Percentiles rank a stretch among this genome's conserved stretches.
Evolutionary conservation across 2,888 invertebrate genomes (phyloP).

Genomic region (Catocala fraxini): DNA sequence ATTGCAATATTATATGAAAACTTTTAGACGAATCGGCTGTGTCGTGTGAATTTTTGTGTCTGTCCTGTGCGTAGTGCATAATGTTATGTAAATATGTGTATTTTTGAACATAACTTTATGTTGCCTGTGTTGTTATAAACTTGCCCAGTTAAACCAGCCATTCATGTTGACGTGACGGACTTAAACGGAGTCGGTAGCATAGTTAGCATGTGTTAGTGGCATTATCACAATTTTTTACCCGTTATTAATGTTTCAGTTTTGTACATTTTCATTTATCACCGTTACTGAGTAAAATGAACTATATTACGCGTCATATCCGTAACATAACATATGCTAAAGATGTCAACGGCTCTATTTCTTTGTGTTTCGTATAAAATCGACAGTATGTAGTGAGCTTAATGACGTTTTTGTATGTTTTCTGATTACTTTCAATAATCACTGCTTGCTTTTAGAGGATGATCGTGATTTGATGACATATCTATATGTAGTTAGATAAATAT

Average conservation of each 20-base stretch:
- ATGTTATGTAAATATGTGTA: conserved; percentile 76
- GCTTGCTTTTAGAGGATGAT: conserved; percentile 80
- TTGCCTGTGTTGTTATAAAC: conserved; percentile 44
- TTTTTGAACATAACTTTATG: conserved; percentile 38
- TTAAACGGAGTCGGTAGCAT: conserved; percentile 21
- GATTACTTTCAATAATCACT: conserved; percentile 54
- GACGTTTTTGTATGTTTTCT: conserved; percentile 31
- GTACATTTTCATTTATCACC: not conserved
- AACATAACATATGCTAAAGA: conserved; percentile 24
- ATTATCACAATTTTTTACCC: conserved; percentile 10
- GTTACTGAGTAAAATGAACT: conserved; percentile 4
- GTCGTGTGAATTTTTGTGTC: conserved; percentile 82
- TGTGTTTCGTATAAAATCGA: conserved; percentile 23
- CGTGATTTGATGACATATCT: conserved; percentile 87
- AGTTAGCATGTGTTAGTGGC: conserved; percentile 31
- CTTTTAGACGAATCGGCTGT: conserved; percentile 86
- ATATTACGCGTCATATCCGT: not conserved
- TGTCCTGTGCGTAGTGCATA: conserved; percentile 77
- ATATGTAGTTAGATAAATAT: conserved; percentile 82
- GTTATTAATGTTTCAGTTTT: conserved; percentile 15
- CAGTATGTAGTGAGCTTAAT: conserved; percentile 31
- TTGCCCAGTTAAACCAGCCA: conserved; percentile 57
- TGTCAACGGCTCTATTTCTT: conserved; percentile 22
- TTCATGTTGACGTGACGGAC: conserved; percentile 36
- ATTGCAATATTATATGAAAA: conserved; percentile 77